These are phyloP conservation scores for Solen grandis DNA, from an alignment of 1,140 invertebrate genomes.

Conservation along the genomic window DNA sequence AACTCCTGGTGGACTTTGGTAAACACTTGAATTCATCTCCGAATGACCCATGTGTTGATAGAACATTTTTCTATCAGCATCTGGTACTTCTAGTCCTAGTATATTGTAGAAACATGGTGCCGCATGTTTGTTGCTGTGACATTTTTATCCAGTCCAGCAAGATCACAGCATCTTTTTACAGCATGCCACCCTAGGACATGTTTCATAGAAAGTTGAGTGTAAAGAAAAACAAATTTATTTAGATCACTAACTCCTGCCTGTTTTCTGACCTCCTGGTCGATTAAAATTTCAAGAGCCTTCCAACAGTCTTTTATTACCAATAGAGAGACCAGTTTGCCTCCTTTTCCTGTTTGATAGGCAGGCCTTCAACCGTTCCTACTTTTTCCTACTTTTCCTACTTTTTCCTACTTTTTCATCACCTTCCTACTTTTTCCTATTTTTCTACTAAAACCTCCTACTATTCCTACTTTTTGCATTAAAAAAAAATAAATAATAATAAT, in stretches of 20 bases:
- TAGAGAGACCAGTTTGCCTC: conserved; percentile 39
- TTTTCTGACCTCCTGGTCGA: conserved; percentile 13
- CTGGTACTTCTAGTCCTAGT: conserved; percentile 45
- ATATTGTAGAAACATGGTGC: conserved; percentile 53
- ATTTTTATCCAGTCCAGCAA: conserved; percentile 3
- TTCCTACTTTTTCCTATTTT: too few relatives aligned
- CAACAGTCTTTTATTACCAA: conserved; percentile 51
- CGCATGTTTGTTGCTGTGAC: conserved; percentile 56
- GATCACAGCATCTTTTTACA: conserved; percentile 5
- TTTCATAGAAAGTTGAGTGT: conserved; percentile 28
- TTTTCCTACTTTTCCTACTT: too few relatives aligned
- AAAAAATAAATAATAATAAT: too few relatives aligned
- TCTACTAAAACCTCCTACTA: too few relatives aligned
- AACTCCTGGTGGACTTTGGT: too few relatives aligned
- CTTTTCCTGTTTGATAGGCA: conserved; percentile 53
- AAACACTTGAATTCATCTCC: too few relatives aligned
- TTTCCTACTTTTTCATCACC: too few relatives aligned
- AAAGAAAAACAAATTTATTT: conserved; percentile 53
- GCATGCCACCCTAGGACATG: conserved; percentile 52
- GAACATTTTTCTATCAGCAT: conserved; percentile 45
- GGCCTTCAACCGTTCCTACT: too few relatives aligned
- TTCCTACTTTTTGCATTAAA: too few relatives aligned
- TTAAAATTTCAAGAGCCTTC: conserved; percentile 35
- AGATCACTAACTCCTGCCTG: conserved; percentile 5
- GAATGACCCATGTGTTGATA: too few relatives aligned